Evolutionary conservation across 2,888 invertebrate species (phyloP).

Genomic region (Acanthosepion pharaonis): DNA sequence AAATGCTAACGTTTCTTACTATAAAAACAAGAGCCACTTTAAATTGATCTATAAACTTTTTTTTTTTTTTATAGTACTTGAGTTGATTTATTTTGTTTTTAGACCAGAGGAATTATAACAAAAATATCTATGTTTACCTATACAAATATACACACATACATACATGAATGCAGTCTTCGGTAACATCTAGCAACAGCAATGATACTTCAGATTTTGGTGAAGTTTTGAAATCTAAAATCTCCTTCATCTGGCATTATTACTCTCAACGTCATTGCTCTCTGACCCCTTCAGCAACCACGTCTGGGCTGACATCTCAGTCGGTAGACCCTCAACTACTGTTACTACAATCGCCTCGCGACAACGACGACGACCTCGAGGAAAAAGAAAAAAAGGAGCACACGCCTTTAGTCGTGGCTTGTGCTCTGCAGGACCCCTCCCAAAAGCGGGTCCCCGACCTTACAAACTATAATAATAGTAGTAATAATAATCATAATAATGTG

Average conservation of each 20-base stretch:
- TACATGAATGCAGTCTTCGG: neutral
- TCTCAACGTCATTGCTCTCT: neutral
- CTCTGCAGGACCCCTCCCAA: neutral
- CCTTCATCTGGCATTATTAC: neutral
- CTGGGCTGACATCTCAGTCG: neutral
- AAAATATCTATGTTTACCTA: neutral
- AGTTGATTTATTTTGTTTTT: neutral
- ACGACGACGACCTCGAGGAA: neutral
- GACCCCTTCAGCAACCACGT: neutral
- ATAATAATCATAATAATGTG: neutral
- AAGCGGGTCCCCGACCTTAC: neutral
- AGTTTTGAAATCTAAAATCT: neutral
- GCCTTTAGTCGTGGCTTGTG: conserved; percentile 22
- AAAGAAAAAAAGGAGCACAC: neutral
- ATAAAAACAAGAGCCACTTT: neutral
- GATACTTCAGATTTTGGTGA: neutral
- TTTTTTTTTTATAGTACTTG: neutral
- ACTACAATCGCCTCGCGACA: too few relatives aligned
- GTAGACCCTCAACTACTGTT: too few relatives aligned
- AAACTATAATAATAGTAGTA: neutral
- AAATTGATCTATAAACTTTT: neutral
- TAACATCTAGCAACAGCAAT: neutral
- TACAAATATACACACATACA: neutral
- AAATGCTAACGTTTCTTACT: too few relatives aligned
- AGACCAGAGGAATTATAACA: neutral